These are phyloP conservation scores for Dynastes maya DNA, from an alignment of 2,888 invertebrate genomes.

Conservation along the genomic window DNA sequence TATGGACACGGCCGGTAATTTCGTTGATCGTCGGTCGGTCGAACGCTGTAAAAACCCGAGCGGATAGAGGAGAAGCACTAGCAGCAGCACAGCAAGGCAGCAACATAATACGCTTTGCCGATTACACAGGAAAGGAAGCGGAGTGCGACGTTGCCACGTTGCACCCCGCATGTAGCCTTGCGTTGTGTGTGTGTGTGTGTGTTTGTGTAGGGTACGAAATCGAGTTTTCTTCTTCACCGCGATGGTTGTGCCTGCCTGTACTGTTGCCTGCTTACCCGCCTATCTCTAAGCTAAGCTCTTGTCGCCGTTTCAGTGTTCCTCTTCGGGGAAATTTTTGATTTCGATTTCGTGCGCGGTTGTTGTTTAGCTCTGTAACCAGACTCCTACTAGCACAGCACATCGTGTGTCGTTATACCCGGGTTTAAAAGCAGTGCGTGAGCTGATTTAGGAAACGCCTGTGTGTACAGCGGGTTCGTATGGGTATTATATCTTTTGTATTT, in stretches of 20 bases:
- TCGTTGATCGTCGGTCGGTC: slow-evolving; percentile 57
- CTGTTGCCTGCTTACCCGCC: neutral
- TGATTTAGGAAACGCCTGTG: slow-evolving; percentile 29
- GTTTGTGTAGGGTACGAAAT: slow-evolving; percentile 15
- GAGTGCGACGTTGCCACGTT: slow-evolving; percentile 56
- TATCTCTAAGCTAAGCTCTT: neutral
- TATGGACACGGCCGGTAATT: slow-evolving; percentile 61
- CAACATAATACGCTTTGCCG: slow-evolving; percentile 48
- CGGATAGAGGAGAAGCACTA: neutral
- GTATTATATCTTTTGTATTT: slow-evolving; percentile 9
- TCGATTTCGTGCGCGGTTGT: neutral
- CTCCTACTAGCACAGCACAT: neutral
- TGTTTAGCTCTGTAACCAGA: neutral
- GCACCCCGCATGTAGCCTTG: neutral
- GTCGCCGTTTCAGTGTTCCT: neutral
- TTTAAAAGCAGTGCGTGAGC: slow-evolving; percentile 10
- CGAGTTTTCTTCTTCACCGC: slow-evolving; percentile 28
- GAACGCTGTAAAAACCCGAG: slow-evolving; percentile 51
- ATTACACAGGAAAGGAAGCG: slow-evolving; percentile 58
- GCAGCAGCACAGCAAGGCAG: slow-evolving; percentile 16
- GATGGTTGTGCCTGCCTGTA: neutral
- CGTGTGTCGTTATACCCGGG: neutral
- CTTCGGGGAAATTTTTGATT: slow-evolving; percentile 28
- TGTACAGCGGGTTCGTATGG: neutral
- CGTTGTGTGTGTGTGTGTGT: neutral